Base-by-base conservation (phyloP, 2,113 vertebrate species). In the Gnathonemus longibarbis region DNA sequence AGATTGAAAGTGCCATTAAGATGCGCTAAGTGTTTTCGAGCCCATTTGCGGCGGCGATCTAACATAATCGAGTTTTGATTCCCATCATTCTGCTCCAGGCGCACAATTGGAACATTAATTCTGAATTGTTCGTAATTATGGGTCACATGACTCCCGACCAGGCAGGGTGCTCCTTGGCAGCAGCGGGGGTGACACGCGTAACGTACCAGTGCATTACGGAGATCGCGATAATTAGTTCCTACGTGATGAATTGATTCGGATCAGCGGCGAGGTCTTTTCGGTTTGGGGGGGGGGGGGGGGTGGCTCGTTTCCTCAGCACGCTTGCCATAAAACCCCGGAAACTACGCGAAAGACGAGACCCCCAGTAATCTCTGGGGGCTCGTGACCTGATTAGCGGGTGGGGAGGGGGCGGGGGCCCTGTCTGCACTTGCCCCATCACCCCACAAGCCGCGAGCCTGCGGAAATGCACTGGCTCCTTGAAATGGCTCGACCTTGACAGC, bases 81-180 rank as follows among this genome's bases (percentile, higher is more conserved):
- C 80, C n/a, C 89, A 31, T 84, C 35, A 62, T 62, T 31, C 27
- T n/a, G 52, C 80, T 45, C 80, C 77, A 62, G 80, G 89, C 52
- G n/a, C 42, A 46, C 35, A 83, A 62, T 84, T 84, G 53, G 39
- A 85, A 84, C 89, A 85, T 89, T 85, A 53, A 89, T 89, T 85
- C 52, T 52, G 88, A 89, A 89, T 89, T 89, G 89, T 58, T 84
- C 42, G 10, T 45, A 85, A 89, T 89, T 89, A 89, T 35, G n/a
- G 50, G 80, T 62, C 77, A 50, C 21, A 27, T 90, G 84, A 74
- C 85, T 62, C 56, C 70, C 46, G 46, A 35, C 15, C 89, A 39
- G 48, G 84, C 45, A 17, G 45, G 15, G 84, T 11, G 21, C 19
- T 42, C 42, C 83, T 70, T 50, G 56, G 53, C n/a, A 46, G n/a